A percentile compares a stretch with the other conserved stretches of the same genome.
These are phyloP conservation scores for Heliconius hewitsoni DNA, from an alignment of 1,140 invertebrate genomes.

Conservation along the genomic window DNA sequence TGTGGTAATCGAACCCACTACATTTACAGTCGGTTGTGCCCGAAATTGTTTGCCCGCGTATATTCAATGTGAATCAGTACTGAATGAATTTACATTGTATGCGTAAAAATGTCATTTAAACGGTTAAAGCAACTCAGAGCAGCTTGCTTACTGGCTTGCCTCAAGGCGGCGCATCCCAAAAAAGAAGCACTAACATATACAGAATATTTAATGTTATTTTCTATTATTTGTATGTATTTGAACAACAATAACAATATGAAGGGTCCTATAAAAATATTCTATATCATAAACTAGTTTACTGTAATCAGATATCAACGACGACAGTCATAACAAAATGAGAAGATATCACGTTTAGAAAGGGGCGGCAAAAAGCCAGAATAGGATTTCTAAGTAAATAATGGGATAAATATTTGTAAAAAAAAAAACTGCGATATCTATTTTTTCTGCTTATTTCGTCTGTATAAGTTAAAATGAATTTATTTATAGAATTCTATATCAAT, in stretches of 20 bases:
- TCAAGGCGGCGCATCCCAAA: neutral
- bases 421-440: neutral
- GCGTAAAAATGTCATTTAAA: neutral
- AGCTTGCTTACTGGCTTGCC: neutral
- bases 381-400: conserved; percentile 5
- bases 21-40: no score
- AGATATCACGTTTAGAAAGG: conserved; percentile 60
- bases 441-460: neutral
- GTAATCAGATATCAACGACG: conserved; percentile 60
- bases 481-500: no score
- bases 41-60: no score
- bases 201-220: no score
- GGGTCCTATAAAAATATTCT: conserved; percentile 50
- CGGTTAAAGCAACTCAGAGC: neutral
- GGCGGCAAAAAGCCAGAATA: neutral
- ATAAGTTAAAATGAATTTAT: no score
- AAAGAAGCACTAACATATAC: no score
- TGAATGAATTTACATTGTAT: neutral
- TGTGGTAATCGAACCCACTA: no score
- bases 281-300: conserved; percentile 62
- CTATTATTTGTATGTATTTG: neutral
- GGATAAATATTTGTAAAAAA: conserved; percentile 30
- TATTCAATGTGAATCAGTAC: neutral
- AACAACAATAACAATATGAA: neutral
- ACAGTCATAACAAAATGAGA: conserved; percentile 74